Evolutionary conservation across 1,140 invertebrate species (phyloP).

Genomic region (Hydropsyche tenuis): DNA sequence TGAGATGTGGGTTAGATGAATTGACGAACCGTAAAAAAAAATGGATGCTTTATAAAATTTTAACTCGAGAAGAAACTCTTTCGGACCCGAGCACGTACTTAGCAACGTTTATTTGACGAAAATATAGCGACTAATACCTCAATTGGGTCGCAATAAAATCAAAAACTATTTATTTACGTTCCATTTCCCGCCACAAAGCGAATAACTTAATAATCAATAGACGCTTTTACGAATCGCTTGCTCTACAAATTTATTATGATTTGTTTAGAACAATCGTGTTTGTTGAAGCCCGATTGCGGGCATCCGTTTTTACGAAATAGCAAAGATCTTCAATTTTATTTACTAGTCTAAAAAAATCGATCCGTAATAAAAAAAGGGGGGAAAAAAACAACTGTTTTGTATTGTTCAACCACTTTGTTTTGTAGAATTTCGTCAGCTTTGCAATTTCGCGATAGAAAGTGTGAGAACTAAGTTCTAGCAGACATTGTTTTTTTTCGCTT

Average conservation of each 20-base stretch:
- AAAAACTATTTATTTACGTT: conserved; percentile 5
- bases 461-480: neutral
- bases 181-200: neutral
- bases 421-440: conserved; percentile 4
- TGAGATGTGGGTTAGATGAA: conserved; percentile 13
- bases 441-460: conserved; percentile 11
- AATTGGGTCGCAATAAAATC: neutral
- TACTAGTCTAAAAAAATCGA: too few relatives aligned
- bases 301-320: too few relatives aligned
- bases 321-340: too few relatives aligned
- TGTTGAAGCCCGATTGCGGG: too few relatives aligned
- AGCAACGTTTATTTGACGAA: neutral
- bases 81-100: neutral
- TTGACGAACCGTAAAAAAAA: conserved; percentile 9
- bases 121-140: neutral
- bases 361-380: too few relatives aligned
- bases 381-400: neutral
- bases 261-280: too few relatives aligned
- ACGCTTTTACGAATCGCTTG: too few relatives aligned
- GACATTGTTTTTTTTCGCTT: neutral
- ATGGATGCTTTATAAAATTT: neutral
- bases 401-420: neutral
- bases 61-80: neutral
- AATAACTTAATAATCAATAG: neutral
- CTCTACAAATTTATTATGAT: too few relatives aligned